These are phyloP conservation scores for Aricia artaxerxes DNA, from an alignment of 2,888 invertebrate genomes.

Conservation along the genomic window DNA sequence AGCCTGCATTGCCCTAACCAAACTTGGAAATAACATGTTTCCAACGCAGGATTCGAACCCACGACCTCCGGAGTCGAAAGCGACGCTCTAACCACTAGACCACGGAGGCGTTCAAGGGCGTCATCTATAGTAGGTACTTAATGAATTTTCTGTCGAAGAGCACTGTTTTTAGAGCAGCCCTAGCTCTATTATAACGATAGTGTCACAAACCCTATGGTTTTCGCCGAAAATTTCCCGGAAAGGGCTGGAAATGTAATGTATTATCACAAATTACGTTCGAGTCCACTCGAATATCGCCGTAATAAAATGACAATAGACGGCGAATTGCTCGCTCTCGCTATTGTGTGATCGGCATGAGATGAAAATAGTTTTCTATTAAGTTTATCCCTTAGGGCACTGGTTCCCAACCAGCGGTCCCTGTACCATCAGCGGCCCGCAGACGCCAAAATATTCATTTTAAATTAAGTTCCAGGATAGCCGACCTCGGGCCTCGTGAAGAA, in stretches of 20 bases:
- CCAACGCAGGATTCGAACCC: no score
- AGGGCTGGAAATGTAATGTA: neutral
- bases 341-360: neutral
- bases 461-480: no score
- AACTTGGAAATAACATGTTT: no score
- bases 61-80: no score
- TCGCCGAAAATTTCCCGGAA: neutral
- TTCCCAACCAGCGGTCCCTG: no score
- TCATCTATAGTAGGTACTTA: no score
- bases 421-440: no score
- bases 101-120: no score
- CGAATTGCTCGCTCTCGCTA: neutral
- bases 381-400: neutral
- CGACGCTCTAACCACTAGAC: no score
- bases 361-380: conserved; percentile 18
- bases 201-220: neutral
- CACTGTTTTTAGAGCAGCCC: neutral
- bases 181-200: neutral
- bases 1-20: no score
- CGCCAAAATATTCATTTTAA: no score
- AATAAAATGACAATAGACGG: conserved; percentile 14
- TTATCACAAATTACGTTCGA: conserved; percentile 18
- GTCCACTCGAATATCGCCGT: neutral
- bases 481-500: neutral
- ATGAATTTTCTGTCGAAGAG: no score